Evolutionary conservation across 2,113 vertebrate genomes (phyloP), one percentile per base, ranked within the genome.

Genomic region (Sitta europaea): DNA sequence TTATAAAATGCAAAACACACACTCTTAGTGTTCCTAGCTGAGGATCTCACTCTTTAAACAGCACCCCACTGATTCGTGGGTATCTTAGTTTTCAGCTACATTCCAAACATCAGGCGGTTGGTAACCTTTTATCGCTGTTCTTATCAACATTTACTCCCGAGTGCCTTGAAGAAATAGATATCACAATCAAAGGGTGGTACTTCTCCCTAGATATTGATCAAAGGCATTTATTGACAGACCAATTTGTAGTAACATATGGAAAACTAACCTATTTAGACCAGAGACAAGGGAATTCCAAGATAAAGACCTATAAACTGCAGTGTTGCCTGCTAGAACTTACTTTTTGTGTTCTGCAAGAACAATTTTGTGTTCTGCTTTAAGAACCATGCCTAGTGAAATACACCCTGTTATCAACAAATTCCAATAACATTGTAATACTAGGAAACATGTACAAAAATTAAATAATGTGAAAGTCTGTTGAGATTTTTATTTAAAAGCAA

Each of bases 151-250:
- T 66, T 45, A 63, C 35, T 62, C 14, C 6, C 57, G 61, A 90
- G 38, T 67, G 68, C 21, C 55, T 97, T 93, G 72, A 73, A 97
- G 91, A 93, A 90, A 80, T 65, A 94, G 81, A 45, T 88, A 75
- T 3, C 73, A 21, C 40, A 92, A 67, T 79, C 76, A 78, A 55
- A 71, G 76, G 25, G 51, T 36, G 19, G 62, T 82, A 57, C 71
- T 89, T 54, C 59, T 95, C 86, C 78, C 86, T 72, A 76, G 71
- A 66, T 92, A 91, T 59, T 68, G 76, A 83, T 59, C 92, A 92
- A 92, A 94, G 90, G 50, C 66, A 72, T 96, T 96, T 95, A 97
- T 88, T 90, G 90, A 87, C 92, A 89, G 89, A 91, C 48, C 71
- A 94, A 94, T 97, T 95, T 95, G 94, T 96, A 96, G 48, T 18